Conservation (phyloP, 2,888 invertebrate species). For the Eupithecia pulchellata region DNA sequence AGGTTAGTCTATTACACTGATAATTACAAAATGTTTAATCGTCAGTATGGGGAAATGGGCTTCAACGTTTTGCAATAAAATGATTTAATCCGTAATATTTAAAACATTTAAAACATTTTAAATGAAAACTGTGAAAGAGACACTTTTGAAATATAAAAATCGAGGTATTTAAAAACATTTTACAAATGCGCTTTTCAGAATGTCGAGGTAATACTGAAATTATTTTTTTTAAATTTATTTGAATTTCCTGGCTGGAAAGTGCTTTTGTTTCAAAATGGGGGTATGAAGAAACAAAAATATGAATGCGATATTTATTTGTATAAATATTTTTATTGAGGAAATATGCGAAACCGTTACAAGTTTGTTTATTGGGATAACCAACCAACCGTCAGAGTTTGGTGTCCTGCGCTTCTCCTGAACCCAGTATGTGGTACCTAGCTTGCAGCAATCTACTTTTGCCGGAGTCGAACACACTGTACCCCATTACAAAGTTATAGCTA, state of each 20-base stretch:
- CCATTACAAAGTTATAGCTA: background rate
- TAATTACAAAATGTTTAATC: background rate
- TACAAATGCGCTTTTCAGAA: background rate
- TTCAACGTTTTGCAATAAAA: background rate
- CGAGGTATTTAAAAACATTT: background rate
- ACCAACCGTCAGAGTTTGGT: background rate
- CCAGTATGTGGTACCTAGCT: background rate
- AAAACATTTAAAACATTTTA: background rate
- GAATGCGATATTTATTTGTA: background rate
- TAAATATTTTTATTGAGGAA: too few species aligned
- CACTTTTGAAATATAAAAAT: background rate
- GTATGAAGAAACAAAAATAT: background rate
- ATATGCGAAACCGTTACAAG: too few species aligned
- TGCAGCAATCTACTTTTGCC: background rate
- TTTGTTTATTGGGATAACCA: background rate
- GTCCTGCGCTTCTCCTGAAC: background rate
- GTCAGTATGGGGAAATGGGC: background rate
- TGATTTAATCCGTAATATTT: background rate
- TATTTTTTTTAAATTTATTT: background rate
- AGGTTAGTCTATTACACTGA: too few species aligned
- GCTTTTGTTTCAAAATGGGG: background rate
- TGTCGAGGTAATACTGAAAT: too few species aligned
- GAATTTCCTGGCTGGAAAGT: background rate
- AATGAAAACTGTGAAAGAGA: background rate
- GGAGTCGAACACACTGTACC: background rate